Evolutionary conservation across 2,888 invertebrate species (phyloP), one percentile per base, ranked within the genome.

Genomic region (Ophion ellenae): DNA sequence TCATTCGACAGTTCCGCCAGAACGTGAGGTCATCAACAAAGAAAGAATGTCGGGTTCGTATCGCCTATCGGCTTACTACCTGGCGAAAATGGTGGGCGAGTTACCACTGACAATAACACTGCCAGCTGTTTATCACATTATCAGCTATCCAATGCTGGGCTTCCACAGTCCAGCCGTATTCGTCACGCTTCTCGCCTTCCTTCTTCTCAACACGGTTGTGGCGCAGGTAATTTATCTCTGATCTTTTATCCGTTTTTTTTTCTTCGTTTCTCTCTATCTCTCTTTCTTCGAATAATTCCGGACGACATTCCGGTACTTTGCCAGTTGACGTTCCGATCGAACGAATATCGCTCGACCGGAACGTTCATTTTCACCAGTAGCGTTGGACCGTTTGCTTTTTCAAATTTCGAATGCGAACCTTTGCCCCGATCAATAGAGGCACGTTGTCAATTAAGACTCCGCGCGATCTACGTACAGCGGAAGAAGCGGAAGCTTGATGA

Each of bases 81-180:
- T 97, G 92, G 97, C 97, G 85, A 97, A 97, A 94, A 97, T 97
- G 96, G 96, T 97, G 86, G 97, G 97, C 83, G 97, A 97, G 93
- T 93, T 97, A 90, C 97, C 97, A 10, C 93, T 97, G 88, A 96
- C 96, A 66, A 95, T 97, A 90, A 96, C 97, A 61, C 94, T 97
- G 90, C 97, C 97, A 83, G 96, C 97, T 66, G 95, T 97, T 90
- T 97, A 97, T 94, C 96, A 97, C 93, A 94, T 96, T 90, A 96
- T 97, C 90, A 96, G 97, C 87, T 97, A 97, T 94, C 97, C 97
- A 89, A 96, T 97, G 96, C 94, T 97, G 92, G 97, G 96, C 87
- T 95, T 96, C 91, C 95, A 95, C 90, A 95, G 96, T 91, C 94
- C 96, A 40, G 94, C 96, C 86, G 96, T 96, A 89, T 97, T 97